phyloP scores from a whole-genome alignment of 2,797 vertebrate genomes.

The Alcedo atthis region DNA sequence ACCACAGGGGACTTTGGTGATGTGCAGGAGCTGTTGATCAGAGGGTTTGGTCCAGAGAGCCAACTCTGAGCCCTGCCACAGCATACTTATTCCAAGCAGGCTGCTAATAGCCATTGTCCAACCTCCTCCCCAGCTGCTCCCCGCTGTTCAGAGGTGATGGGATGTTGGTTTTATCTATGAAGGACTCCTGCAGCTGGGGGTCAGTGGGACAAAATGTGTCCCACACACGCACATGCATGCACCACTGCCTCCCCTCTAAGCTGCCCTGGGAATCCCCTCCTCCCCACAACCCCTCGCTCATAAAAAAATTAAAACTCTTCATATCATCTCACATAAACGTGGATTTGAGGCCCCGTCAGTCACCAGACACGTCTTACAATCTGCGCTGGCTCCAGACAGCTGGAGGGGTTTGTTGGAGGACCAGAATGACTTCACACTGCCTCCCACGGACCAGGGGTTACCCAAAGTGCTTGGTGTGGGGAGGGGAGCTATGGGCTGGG shows the following conservation, averaged over 20 bases:
- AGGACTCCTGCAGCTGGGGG: constrained; percentile 42
- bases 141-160: fast-evolving
- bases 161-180: constrained; percentile 3
- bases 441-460: constrained; percentile 13
- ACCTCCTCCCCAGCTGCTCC: neutral
- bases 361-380: constrained; percentile 71
- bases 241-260: neutral
- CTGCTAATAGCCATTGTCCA: neutral
- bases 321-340: constrained; percentile 50
- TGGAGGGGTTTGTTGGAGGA: constrained; percentile 55
- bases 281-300: neutral
- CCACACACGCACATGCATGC: neutral
- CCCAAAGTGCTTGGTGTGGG: neutral
- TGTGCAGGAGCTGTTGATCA: neutral
- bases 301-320: constrained; percentile 40
- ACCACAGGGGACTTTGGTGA: neutral
- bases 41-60: neutral
- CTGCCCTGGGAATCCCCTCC: neutral
- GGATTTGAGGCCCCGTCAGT: constrained; percentile 63
- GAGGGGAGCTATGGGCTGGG: neutral
- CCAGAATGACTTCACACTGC: constrained; percentile 54
- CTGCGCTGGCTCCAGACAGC: constrained; percentile 62
- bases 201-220: neutral
- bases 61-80: fast-evolving
- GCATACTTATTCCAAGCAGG: neutral